Base-by-base conservation (phyloP, 2,888 invertebrate genomes). In the Nysson spinosus region DNA sequence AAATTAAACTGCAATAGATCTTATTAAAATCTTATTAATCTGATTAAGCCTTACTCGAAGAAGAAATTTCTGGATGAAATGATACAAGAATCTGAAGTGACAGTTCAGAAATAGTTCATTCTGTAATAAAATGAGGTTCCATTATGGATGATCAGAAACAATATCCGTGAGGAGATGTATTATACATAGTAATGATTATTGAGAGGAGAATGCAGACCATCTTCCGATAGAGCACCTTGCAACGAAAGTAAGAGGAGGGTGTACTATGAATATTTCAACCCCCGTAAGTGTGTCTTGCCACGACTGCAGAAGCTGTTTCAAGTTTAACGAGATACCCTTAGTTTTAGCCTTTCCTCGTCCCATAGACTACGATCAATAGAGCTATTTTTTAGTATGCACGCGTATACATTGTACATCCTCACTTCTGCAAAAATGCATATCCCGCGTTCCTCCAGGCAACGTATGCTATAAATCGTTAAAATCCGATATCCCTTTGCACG, bases 231-330 rank as follows among this genome's bases (percentile, higher is more conserved):
- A 54, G 16, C 5, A 11, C 37, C n/a, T 34, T n/a, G 6, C 11
- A 28, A 16, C 19, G 14, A 14, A 20, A 30, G 24, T 14, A 34
- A 17, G 46, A 34, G 40, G 6, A 12, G 55, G 58, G 65, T 70
- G 66, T 50, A 68, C 62, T 72, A 82, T 82, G 82, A 82, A 83
- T 83, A 82, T 83, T 82, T 82, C 72, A 82, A 63, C 28, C 44
- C 32, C 40, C 44, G 64, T 78, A 81, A 80, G 82, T 80, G 70
- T 81, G 75, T 64, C 54, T 54, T 51, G 44, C 54, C 65, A 14
- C 63, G 52, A 44, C 66, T 68, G 63, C 42, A 26, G 42, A 62
- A 61, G 58, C 49, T 67, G 65, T 64, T 81, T 75, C 70, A 73
- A 75, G 69, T 77, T 77, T 78, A 78, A 75, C 75, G 66, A 69